Base-by-base conservation (phyloP, 2,888 invertebrate species). In the Ornithoptera alexandrae region DNA sequence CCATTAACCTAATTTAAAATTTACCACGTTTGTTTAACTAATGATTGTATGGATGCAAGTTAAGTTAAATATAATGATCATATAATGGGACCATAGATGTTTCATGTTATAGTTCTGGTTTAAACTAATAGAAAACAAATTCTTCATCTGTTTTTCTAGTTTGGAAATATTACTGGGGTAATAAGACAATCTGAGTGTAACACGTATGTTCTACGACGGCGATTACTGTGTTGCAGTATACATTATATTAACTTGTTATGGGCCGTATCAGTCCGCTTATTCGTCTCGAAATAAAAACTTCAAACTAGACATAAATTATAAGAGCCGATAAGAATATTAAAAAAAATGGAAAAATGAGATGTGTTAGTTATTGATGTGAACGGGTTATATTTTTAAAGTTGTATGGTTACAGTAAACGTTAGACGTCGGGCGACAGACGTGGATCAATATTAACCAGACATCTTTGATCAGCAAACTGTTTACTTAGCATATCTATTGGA, bases 371-470 rank as follows among this genome's bases (percentile, higher is more conserved):
- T 58, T 58, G 57, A 15, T 22, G 12, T 22, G 22, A 24, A 58
- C 22, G n/a, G 2, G 57, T 58, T 58, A 22, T 3, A n/a, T 58
- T 58, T 22, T 12, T 22, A 22, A 22, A 2, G 22, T 24, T 58
- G 10, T 20, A 22, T 22, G 36, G 60, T 18, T 18, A n/a, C 15
- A 53, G 50, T 39, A 1, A 39, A 50, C n/a, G 53, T 18, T 18
- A 42, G 1, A 20, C 65, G 24, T 46, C 42, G 8, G 68, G 57
- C 46, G 53, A 39, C 62, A 62, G 58, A 68, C 68, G 24, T 18
- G 46, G 59, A 68, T 68, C 68, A 64, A 68, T 64, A 59, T 53
- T 64, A 58, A 20, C 59, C 68, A 64, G 68, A 68, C 68, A 64
- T 60, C 68, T 68, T 63, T 24, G 59, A 64, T 68, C 68, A 59